Base-by-base conservation (phyloP, 2,888 invertebrate genomes). In the Ennomos erosarius region DNA sequence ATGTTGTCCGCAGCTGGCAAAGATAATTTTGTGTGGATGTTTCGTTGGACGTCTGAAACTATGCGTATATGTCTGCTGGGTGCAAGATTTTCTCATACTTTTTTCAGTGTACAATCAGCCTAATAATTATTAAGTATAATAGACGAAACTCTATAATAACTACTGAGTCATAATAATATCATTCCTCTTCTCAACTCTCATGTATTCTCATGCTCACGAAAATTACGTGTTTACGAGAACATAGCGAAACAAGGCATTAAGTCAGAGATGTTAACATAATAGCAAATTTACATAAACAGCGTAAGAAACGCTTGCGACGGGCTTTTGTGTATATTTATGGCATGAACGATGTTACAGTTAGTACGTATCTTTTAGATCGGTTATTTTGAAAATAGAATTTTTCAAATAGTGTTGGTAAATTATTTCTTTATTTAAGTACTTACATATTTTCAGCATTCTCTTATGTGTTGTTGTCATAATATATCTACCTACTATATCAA, bases 271-370 rank as follows among this genome's bases (percentile, higher is more conserved):
- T 55, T 52, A 48, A 55, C 47, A 43, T 59, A 59, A 59, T 55
- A 44, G 39, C 44, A 44, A 44, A 62, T 62, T 62, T 59, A 49
- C 59, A 62, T 62, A 62, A 59, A 59, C 48, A 55, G 52, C 58
- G 62, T 39, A 57, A 51, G 50, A 57, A 46, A 46, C 50, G 50
- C 53, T 42, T 49, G 36, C 48, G 8, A 5, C 51, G 26, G 10
- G 55, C 12, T 50, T 45, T 50, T 55, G 40, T 48, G 8, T 0
- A 48, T 50, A 50, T 59, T 62, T 62, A 58, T 40, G 54, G 46
- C 43, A 50, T 45, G 47, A 49, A 54, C 39, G 12, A 45, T 11
- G 39, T 5, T 39, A 37, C 36, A 57, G 40, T 40, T 51, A 38
- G 46, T 51, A 40, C n/a, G 26, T 26, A 26, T 26, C 36, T 46